phyloP scores from a whole-genome alignment of 2,888 invertebrate species.

The Lasioglossum calceatum region DNA sequence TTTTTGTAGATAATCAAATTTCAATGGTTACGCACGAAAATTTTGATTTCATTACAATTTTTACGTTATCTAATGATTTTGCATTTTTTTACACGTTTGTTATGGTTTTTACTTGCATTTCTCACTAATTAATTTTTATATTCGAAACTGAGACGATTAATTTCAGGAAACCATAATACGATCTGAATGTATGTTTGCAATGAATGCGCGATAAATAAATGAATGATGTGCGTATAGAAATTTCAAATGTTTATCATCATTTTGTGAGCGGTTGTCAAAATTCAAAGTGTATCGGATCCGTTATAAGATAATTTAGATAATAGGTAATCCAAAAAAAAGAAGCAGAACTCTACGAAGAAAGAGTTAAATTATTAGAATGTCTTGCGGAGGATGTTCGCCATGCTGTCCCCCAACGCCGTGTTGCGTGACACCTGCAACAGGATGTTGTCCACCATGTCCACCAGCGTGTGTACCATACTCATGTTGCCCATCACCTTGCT shows the following conservation, averaged over 20 bases:
- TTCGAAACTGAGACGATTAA: conserved; percentile 15
- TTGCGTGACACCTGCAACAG: conserved; percentile 71
- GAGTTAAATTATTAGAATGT: conserved; percentile 46
- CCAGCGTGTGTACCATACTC: conserved; percentile 72
- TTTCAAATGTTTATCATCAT: conserved; percentile 30
- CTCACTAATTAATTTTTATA: conserved; percentile 39
- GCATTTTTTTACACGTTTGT: conserved; percentile 42
- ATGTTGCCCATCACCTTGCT: conserved; percentile 63
- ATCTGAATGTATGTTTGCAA: conserved; percentile 30
- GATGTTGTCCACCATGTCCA: conserved; percentile 66
- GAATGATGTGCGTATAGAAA: neutral
- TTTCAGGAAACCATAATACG: conserved; percentile 16
- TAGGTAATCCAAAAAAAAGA: conserved; percentile 12
- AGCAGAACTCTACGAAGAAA: conserved; percentile 19
- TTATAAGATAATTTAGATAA: conserved; percentile 17
- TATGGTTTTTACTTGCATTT: conserved; percentile 18
- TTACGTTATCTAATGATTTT: conserved; percentile 1
- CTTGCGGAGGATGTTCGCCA: conserved; percentile 57
- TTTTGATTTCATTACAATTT: conserved; percentile 34
- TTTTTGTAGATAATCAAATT: conserved; percentile 57
- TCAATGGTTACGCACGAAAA: conserved; percentile 29
- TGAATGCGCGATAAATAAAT: conserved; percentile 28
- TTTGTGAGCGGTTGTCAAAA: conserved; percentile 32
- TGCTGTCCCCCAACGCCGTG: conserved; percentile 77
- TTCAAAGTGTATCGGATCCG: conserved; percentile 12